Evolutionary conservation across 2,888 invertebrate species (phyloP), one percentile per base, ranked within the genome.

Genomic region (Sussaba pulchella): DNA sequence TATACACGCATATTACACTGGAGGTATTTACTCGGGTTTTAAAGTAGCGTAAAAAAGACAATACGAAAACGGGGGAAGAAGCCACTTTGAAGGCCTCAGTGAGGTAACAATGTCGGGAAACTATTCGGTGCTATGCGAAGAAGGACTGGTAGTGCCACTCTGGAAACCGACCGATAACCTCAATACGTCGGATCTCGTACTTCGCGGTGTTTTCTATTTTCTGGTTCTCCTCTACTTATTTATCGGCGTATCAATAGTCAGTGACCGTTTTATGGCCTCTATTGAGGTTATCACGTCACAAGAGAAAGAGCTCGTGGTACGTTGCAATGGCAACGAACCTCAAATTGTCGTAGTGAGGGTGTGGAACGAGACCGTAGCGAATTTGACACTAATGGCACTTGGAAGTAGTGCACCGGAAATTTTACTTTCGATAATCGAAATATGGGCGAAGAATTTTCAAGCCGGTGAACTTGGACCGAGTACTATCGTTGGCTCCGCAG

Each of bases 351-450:
- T 99, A 52, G 99, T 99, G 14, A 94, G 99, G 78, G 97, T 99
- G 78, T 99, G 99, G 99, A 99, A 99, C 93, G 99, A 99, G 92
- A 99, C 99, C 1, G 99, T 99, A 52, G 99, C 99, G 83, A 99
- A 99, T 93, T 93, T 99, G 86, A 99, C 99, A 4, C 94, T 99
- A 70, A 99, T 99, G 99, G 99, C 99, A 12, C 93, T 99, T 72
- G 99, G 99, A 1, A 99, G 99, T 21, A 99, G 99, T 87, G 99
- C 99, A 1, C 99, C 99, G 0, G 99, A 99, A 93, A 99, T 99
- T 91, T 93, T 99, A 24, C 93, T 99, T 54, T 99, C 99, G 12
- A 97, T 99, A 86, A 99, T 99, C 90, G 99, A 99, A 93, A 98
- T 99, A 91, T 97, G 97, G 92, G 99, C 98, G 50, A 98, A 98